Conservation (phyloP, 2,797 vertebrate species). For the Propithecus perrieri region DNA sequence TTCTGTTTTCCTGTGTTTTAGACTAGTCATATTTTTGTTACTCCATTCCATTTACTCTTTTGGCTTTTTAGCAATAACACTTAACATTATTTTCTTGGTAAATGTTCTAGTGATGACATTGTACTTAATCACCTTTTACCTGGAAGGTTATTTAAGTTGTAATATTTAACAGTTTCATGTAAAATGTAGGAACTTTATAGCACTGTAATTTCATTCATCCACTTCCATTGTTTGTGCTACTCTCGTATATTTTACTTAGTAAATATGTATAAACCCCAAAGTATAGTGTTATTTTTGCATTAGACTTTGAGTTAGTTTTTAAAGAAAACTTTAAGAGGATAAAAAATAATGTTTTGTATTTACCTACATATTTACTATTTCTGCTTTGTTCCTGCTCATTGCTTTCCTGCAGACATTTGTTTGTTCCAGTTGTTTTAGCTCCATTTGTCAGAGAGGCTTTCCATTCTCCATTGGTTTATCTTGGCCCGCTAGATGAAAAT, state of each 20-base stretch:
- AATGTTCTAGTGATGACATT: background rate
- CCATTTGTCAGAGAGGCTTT: background rate
- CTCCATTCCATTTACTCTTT: background rate
- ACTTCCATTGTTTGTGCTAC: background rate
- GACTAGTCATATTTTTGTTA: background rate
- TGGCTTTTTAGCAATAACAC: background rate
- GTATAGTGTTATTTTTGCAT: background rate
- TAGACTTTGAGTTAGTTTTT: background rate
- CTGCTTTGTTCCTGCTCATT: background rate
- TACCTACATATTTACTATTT: background rate
- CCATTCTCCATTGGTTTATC: background rate
- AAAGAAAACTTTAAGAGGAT: background rate
- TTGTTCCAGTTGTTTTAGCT: background rate
- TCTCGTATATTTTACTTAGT: background rate
- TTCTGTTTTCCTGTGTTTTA: background rate
- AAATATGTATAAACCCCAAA: background rate
- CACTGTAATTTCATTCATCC: background rate
- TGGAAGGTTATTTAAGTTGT: background rate
- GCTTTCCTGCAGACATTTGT: background rate
- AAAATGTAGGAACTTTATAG: background rate
- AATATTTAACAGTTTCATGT: background rate
- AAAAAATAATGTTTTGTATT: background rate
- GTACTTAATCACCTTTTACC: background rate
- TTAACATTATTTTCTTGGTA: background rate
- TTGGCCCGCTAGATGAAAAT: slow-evolving; percentile 6